Conservation (phyloP, 2,888 invertebrate species). For the Lycaena phlaeas region DNA sequence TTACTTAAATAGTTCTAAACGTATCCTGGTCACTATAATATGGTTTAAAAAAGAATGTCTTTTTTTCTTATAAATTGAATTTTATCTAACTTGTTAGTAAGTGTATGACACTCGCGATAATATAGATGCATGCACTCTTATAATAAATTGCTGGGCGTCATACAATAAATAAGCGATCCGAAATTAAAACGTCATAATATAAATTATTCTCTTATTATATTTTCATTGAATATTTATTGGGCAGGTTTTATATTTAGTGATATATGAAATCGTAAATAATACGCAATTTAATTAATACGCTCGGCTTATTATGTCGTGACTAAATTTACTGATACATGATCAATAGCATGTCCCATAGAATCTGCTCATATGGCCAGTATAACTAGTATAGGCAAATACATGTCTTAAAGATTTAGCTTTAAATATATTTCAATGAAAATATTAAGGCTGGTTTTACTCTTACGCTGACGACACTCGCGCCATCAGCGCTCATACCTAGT, state of each 20-base stretch:
- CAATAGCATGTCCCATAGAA: too few species aligned
- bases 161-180: background rate
- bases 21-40: too few species aligned
- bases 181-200: slow-evolving; percentile 23
- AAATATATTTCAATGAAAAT: too few species aligned
- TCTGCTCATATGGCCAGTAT: too few species aligned
- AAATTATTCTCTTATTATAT: slow-evolving; percentile 22
- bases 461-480: background rate
- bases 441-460: too few species aligned
- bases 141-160: slow-evolving; percentile 1
- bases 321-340: too few species aligned
- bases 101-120: background rate
- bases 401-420: too few species aligned
- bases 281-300: slow-evolving; percentile 21
- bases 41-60: too few species aligned
- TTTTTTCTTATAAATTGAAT: too few species aligned
- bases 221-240: slow-evolving; percentile 24
- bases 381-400: too few species aligned
- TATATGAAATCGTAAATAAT: slow-evolving; percentile 19
- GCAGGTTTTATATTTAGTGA: slow-evolving; percentile 21
- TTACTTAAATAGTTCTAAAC: too few species aligned
- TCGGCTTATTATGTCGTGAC: slow-evolving; percentile 12
- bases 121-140: background rate
- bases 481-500: background rate
- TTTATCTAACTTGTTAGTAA: background rate